Percentiles rank a stretch among this genome's conserved stretches.
These are phyloP conservation scores for Carlito syrichta DNA, from an alignment of 2,113 vertebrate species.

Conservation along the genomic window DNA sequence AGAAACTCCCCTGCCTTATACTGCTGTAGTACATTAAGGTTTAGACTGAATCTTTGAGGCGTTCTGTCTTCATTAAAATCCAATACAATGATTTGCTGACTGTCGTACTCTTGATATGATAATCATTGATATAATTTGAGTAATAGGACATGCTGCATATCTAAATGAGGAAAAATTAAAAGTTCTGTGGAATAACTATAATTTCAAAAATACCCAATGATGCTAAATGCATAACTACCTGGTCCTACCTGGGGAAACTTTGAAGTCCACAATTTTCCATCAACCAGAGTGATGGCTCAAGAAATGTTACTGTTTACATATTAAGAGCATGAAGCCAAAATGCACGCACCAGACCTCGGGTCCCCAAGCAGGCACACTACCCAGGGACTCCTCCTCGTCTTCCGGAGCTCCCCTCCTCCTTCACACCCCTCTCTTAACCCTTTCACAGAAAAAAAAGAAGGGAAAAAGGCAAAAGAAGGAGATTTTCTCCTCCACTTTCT, in stretches of 20 bases:
- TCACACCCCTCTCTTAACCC: background rate
- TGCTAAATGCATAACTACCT: background rate
- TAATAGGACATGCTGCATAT: background rate
- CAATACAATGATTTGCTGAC: background rate
- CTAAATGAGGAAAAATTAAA: background rate
- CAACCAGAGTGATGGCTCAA: background rate
- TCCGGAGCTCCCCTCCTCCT: background rate
- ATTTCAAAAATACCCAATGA: no score
- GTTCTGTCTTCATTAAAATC: background rate
- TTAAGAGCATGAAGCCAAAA: background rate
- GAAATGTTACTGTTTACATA: background rate
- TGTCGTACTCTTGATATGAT: background rate
- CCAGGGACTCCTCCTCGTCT: fast-evolving
- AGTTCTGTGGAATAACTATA: background rate
- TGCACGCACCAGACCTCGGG: background rate
- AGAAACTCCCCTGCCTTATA: background rate
- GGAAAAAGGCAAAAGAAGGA: background rate
- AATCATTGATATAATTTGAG: background rate
- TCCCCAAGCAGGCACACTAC: fast-evolving
- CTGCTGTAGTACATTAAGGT: background rate
- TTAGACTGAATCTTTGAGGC: background rate
- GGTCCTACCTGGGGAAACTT: background rate
- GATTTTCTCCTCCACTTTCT: constrained; percentile 45
- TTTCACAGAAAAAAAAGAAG: background rate
- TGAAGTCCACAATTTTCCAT: background rate